Evolutionary conservation across 2,888 invertebrate species (phyloP).

Genomic region (Phytoseiulus persimilis): DNA sequence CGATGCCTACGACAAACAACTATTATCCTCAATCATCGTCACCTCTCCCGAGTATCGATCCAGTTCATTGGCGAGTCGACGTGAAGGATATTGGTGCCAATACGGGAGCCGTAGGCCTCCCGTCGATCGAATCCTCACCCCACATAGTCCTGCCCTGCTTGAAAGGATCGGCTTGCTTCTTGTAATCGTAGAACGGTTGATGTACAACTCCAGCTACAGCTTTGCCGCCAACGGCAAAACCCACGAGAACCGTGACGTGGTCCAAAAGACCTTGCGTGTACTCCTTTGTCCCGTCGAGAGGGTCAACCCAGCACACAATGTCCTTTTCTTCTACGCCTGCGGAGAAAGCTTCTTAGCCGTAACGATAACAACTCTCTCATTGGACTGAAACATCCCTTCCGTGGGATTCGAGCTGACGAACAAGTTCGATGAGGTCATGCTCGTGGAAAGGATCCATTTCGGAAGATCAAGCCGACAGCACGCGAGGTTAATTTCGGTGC

Average conservation of each 20-base stretch:
- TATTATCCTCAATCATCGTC: background rate
- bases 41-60: background rate
- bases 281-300: slow-evolving; percentile 93
- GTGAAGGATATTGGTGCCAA: background rate
- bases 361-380: slow-evolving; percentile 54
- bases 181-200: slow-evolving; percentile 79
- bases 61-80: background rate
- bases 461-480: too few relatives aligned
- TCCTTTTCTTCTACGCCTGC: slow-evolving; percentile 62
- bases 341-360: slow-evolving; percentile 53
- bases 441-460: background rate
- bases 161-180: slow-evolving; percentile 51
- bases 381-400: background rate
- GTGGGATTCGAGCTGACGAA: background rate
- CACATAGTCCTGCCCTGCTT: slow-evolving; percentile 78
- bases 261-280: slow-evolving; percentile 92
- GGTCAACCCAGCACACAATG: slow-evolving; percentile 94
- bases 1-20: slow-evolving; percentile 52
- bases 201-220: slow-evolving; percentile 94
- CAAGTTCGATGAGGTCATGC: too few relatives aligned
- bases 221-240: slow-evolving; percentile 75
- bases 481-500: too few relatives aligned
- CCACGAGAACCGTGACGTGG: slow-evolving; percentile 95
- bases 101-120: too few relatives aligned
- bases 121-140: slow-evolving; percentile 56